phyloP scores from a whole-genome alignment of 1,140 invertebrate species.

The Ridgeia piscesae region DNA sequence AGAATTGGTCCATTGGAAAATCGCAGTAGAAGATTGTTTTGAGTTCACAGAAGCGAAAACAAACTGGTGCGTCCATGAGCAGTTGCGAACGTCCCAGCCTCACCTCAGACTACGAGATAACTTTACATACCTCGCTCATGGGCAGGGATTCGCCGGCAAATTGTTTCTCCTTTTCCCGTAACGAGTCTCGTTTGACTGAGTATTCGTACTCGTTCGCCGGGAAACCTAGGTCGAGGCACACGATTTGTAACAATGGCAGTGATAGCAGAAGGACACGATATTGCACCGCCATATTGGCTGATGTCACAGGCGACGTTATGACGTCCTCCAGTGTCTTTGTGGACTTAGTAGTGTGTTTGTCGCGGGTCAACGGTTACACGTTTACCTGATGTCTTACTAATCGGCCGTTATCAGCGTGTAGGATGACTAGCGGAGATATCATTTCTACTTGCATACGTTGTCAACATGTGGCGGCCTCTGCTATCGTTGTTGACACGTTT shows the following conservation, averaged over 20 bases:
- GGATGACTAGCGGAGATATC: neutral
- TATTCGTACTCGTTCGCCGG: constrained; percentile 16
- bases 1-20: too few relatives aligned
- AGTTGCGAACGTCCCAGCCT: too few relatives aligned
- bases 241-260: neutral
- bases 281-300: neutral
- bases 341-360: neutral
- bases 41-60: too few relatives aligned
- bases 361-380: neutral
- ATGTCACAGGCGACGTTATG: neutral
- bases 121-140: neutral
- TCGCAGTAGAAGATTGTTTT: too few relatives aligned
- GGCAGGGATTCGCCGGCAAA: constrained; percentile 2
- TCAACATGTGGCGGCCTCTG: neutral
- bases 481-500: neutral
- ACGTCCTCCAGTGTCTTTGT: too few relatives aligned
- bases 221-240: neutral
- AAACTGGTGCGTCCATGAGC: too few relatives aligned
- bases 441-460: neutral
- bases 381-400: neutral
- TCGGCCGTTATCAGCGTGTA: neutral
- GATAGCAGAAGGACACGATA: neutral
- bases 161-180: neutral
- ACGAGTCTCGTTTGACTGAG: neutral
- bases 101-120: neutral